Conservation (phyloP, 2,888 invertebrate species). For the Polia nebulosa region DNA sequence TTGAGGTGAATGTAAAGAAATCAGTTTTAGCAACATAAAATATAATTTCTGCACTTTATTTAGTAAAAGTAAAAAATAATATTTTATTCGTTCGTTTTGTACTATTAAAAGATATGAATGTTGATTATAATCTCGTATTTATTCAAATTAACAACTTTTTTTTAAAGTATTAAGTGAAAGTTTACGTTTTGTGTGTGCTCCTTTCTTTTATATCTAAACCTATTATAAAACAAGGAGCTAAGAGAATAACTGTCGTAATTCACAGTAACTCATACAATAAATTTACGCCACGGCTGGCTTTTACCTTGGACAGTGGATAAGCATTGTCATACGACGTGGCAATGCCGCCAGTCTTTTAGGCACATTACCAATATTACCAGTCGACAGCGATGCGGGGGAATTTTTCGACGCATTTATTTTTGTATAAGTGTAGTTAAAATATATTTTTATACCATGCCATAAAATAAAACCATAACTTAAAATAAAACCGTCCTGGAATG, state of each 20-base stretch:
- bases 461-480: no score
- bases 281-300: no score
- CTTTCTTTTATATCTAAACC: conserved; percentile 42
- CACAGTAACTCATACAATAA: neutral
- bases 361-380: no score
- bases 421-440: no score
- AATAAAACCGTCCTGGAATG: no score
- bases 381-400: no score
- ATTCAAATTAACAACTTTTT: conserved; percentile 42
- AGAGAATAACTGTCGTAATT: neutral
- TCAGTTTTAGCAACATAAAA: conserved; percentile 2
- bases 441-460: no score
- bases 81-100: conserved; percentile 38
- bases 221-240: conserved; percentile 21
- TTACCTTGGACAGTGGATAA: no score
- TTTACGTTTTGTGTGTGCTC: conserved; percentile 25
- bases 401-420: no score
- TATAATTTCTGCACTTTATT: conserved; percentile 9
- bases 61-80: conserved; percentile 22
- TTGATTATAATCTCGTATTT: conserved; percentile 37
- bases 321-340: no score
- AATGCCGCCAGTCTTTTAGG: no score
- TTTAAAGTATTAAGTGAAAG: conserved; percentile 43
- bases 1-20: conserved; percentile 6
- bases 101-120: conserved; percentile 23